Evolutionary conservation across 2,113 vertebrate species (phyloP).

Genomic region (Cranoglanis bouderius): DNA sequence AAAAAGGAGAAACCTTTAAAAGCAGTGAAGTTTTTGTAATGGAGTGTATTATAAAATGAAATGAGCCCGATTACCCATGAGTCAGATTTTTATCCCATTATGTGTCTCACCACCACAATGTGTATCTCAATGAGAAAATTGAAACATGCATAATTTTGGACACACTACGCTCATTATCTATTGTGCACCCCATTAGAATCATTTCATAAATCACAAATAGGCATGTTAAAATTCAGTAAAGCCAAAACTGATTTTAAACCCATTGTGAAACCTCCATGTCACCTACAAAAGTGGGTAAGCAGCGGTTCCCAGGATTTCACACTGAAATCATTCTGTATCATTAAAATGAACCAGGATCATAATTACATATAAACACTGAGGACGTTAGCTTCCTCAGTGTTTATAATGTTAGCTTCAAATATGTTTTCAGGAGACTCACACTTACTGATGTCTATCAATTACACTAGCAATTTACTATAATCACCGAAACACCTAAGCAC

Average conservation of each 20-base stretch:
- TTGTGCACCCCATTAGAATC: not conserved
- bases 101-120: not conserved
- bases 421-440: not conserved
- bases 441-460: not conserved
- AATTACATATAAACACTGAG: not conserved
- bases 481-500: not conserved
- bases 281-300: not conserved
- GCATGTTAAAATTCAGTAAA: not conserved
- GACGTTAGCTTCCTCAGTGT: too few relatives aligned
- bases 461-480: slow-evolving; percentile 7
- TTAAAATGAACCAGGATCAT: not conserved
- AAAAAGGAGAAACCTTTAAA: not conserved
- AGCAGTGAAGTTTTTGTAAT: not conserved
- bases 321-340: not conserved
- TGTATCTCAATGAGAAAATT: slow-evolving; percentile 9
- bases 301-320: not conserved
- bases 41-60: not conserved
- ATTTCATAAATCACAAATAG: not conserved
- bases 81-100: slow-evolving; percentile 19
- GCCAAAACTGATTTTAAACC: not conserved
- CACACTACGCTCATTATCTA: not conserved
- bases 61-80: slow-evolving; percentile 5
- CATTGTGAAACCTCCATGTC: not conserved
- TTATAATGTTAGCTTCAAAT: not conserved
- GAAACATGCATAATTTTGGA: slow-evolving; percentile 12